A percentile compares a stretch with the other conserved stretches of the same genome.
Evolutionary conservation across 2,113 vertebrate genomes (phyloP).

Genomic region (Misgurnus mizolepis): DNA sequence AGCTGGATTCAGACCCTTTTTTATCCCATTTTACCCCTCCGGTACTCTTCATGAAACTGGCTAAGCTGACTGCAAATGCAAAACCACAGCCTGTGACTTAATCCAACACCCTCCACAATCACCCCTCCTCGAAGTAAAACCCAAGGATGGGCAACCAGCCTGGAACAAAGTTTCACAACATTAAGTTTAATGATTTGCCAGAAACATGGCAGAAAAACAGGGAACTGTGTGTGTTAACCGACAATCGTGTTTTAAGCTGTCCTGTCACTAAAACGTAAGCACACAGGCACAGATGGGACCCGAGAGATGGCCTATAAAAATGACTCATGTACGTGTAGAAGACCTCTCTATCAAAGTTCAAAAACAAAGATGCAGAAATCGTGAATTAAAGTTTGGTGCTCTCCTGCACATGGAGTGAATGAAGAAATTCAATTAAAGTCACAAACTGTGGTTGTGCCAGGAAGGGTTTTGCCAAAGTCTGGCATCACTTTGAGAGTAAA

Average conservation of each 20-base stretch:
- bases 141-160: slow-evolving; percentile 12
- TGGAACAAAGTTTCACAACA: slow-evolving; percentile 39
- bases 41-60: slow-evolving; percentile 12
- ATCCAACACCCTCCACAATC: slow-evolving; percentile 3
- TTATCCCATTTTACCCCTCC: slow-evolving; percentile 9
- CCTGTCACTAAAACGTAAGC: background rate
- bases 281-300: slow-evolving; percentile 17
- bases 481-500: background rate
- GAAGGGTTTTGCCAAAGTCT: slow-evolving; percentile 4
- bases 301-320: slow-evolving; percentile 14
- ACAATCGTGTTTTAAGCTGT: slow-evolving; percentile 20
- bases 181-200: slow-evolving; percentile 10
- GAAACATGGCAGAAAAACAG: slow-evolving; percentile 12
- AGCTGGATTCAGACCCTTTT: slow-evolving; percentile 23
- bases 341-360: background rate
- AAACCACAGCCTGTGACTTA: slow-evolving; percentile 25
- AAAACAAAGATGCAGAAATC: background rate
- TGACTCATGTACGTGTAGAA: background rate
- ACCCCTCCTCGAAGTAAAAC: background rate
- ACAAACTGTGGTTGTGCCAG: slow-evolving; percentile 2
- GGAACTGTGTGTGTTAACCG: background rate
- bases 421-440: slow-evolving; percentile 42
- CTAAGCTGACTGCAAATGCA: background rate
- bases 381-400: background rate
- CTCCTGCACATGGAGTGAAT: slow-evolving; percentile 34